Evolutionary conservation across 2,113 vertebrate genomes (phyloP).

Genomic region (Garra rufa): DNA sequence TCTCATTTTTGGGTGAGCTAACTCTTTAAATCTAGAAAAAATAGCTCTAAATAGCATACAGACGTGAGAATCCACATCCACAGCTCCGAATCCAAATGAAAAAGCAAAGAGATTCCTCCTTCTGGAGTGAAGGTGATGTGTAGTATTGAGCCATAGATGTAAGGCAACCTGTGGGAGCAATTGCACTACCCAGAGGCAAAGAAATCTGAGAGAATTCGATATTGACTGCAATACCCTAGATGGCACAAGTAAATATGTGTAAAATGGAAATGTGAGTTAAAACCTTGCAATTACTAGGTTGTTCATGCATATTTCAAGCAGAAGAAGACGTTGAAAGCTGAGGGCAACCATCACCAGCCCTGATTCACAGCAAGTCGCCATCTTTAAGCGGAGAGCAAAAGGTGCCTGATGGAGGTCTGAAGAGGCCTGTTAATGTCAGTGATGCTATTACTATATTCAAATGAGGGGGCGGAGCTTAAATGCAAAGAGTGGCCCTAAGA

Average conservation of each 20-base stretch:
- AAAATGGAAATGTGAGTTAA: slow-evolving; percentile 49
- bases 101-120: not conserved
- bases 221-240: slow-evolving; percentile 37
- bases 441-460: slow-evolving; percentile 59
- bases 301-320: slow-evolving; percentile 39
- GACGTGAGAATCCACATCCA: not conserved
- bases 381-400: slow-evolving; percentile 43
- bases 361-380: not conserved
- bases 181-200: not conserved
- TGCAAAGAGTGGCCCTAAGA: not conserved
- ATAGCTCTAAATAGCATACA: not conserved
- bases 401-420: slow-evolving; percentile 62
- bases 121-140: not conserved
- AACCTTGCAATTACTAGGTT: slow-evolving; percentile 41
- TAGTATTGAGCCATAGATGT: not conserved
- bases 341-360: not conserved
- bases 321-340: not conserved
- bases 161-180: not conserved
- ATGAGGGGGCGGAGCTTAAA: slow-evolving; percentile 4
- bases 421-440: slow-evolving; percentile 62
- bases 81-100: not conserved
- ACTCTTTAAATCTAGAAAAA: not conserved
- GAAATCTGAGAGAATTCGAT: slow-evolving; percentile 40
- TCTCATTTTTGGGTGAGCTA: not conserved
- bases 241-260: slow-evolving; percentile 49